Evolutionary conservation across 1,140 invertebrate species (phyloP), one percentile per base, ranked within the genome.

Genomic region (Drosophila yakuba): DNA sequence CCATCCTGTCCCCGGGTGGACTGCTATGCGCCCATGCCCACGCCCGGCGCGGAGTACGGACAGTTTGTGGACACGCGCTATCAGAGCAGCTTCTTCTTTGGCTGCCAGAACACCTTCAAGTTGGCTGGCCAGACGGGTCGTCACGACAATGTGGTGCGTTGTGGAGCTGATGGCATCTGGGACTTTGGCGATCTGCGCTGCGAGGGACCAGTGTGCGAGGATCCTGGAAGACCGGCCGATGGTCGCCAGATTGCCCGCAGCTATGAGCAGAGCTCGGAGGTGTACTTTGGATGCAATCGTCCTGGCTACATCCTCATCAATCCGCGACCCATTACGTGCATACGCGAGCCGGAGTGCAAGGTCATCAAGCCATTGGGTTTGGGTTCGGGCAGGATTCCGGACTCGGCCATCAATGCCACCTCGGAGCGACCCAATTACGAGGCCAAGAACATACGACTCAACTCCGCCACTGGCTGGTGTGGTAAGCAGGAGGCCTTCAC

Each of bases 101-200:
- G 97, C 38, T 99, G 98, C 91, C 97, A 99, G 93, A 97, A 98
- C 85, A 98, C 98, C 0, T 99, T 99, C 91, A 98, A 97, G 86
- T 92, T 99, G 23, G 97, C 97, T 28, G 98, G 98, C 4, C 97
- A 98, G 93, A 98, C 97, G 0, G 96, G 95, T 38, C 96, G 96
- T 77, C 96, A 97, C 77, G 98, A 99, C 82, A 98, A 98, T 89
- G 96, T 98, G 17, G 97, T 99, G 0, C 95, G 94, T 55, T 99
- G 98, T 93, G 96, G 97, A 93, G 95, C 95, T 2, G 98, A 98
- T 91, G 97, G 97, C 7, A 96, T 97, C 54, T 99, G 98, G 98
- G 98, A 99, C 93, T 98, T 99, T 93, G 98, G 98, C 10, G 97
- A 99, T 92, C 93, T 99, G 15, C 94, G 97, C 50, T 99, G 98